These are phyloP conservation scores for Ammodytes marinus DNA, from an alignment of 2,113 vertebrate genomes.

Conservation along the genomic window DNA sequence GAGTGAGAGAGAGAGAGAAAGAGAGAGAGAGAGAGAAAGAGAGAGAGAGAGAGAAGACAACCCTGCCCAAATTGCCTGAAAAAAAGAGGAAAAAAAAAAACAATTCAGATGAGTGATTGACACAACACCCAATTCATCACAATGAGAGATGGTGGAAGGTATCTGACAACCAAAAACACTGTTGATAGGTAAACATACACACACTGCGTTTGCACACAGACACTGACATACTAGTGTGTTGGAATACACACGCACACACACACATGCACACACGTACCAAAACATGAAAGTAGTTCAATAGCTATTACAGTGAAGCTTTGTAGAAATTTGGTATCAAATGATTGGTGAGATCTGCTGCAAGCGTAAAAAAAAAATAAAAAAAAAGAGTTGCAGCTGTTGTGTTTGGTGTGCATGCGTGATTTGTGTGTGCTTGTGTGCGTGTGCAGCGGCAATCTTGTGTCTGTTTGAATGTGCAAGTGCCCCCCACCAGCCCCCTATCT, in stretches of 20 bases:
- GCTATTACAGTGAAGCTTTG: constrained; percentile 69
- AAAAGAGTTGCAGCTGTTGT: constrained; percentile 55
- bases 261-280: no score
- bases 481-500: constrained; percentile 44
- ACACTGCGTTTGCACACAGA: constrained; percentile 44
- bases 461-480: constrained; percentile 63
- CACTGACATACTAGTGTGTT: constrained; percentile 35
- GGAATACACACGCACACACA: constrained; percentile 27
- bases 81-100: constrained; percentile 51
- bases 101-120: constrained; percentile 80
- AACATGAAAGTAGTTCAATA: constrained; percentile 66
- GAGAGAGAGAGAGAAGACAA: constrained; percentile 38
- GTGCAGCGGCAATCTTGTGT: constrained; percentile 43
- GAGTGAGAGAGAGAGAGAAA: constrained; percentile 9
- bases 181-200: constrained; percentile 69
- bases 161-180: constrained; percentile 71
- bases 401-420: constrained; percentile 32
- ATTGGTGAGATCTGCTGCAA: constrained; percentile 68
- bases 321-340: constrained; percentile 71
- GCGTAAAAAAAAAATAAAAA: constrained; percentile 37
- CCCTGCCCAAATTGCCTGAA: constrained; percentile 68
- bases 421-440: constrained; percentile 26
- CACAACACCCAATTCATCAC: constrained; percentile 76
- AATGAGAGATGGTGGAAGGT: constrained; percentile 74
- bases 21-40: not conserved